Percentiles rank a stretch among this genome's conserved stretches.
These are phyloP conservation scores for Herminia tarsipennalis DNA, from an alignment of 2,888 invertebrate species.

Conservation along the genomic window DNA sequence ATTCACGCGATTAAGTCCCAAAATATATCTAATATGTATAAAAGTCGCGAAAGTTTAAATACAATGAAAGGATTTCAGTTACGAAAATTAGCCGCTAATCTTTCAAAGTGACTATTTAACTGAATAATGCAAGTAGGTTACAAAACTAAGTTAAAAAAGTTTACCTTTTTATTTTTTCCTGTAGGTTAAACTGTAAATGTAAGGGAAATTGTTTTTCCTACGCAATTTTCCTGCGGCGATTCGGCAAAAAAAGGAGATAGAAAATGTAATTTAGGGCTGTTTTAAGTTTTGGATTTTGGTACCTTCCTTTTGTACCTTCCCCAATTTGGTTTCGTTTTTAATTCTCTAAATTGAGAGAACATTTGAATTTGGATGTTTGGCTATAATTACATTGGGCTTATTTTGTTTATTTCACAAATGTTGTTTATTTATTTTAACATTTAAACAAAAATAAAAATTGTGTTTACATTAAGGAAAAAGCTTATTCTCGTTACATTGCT, in stretches of 20 bases:
- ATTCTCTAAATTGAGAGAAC: not conserved
- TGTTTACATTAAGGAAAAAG: too few relatives aligned
- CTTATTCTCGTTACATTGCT: too few relatives aligned
- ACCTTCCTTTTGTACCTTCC: constrained; percentile 1
- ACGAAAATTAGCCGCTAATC: too few relatives aligned
- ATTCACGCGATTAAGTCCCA: too few relatives aligned
- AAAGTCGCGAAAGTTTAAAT: too few relatives aligned
- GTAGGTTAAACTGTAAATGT: constrained; percentile 4
- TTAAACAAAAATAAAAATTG: too few relatives aligned
- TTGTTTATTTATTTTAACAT: too few relatives aligned
- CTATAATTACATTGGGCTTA: too few relatives aligned
- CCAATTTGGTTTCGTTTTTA: constrained; percentile 10
- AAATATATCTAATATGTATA: too few relatives aligned
- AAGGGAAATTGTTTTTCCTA: constrained; percentile 7
- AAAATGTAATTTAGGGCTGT: constrained; percentile 7
- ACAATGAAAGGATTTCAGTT: too few relatives aligned
- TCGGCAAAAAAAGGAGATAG: constrained; percentile 3
- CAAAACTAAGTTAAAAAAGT: not conserved
- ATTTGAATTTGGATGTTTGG: not conserved
- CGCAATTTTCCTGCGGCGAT: constrained; percentile 3
- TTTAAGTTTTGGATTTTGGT: constrained; percentile 8
- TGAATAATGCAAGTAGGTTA: not conserved
- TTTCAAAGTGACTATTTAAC: not conserved
- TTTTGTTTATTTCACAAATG: too few relatives aligned
- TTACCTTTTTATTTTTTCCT: not conserved